Conservation (phyloP, 2,797 vertebrate genomes). For the Crenuchus spilurus region DNA sequence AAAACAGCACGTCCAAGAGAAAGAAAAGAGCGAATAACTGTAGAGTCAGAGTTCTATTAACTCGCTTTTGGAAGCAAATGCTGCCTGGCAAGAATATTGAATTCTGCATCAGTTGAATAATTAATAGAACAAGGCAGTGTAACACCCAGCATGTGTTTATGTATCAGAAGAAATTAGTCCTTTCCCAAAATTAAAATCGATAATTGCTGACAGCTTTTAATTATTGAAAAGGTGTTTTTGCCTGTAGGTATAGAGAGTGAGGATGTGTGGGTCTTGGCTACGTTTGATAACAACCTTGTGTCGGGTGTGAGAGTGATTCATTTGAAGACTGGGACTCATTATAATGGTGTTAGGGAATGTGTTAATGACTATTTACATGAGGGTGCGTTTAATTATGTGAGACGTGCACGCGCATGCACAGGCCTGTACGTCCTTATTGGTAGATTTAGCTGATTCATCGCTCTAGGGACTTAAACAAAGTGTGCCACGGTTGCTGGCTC, state of each 20-base stretch:
- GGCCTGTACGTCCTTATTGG: neutral
- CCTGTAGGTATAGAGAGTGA: constrained; percentile 11
- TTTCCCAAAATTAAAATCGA: constrained; percentile 45
- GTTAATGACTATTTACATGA: constrained; percentile 45
- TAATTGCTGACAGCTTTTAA: constrained; percentile 49
- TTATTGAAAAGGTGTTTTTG: constrained; percentile 37
- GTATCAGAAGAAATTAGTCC: constrained; percentile 36
- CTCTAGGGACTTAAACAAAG: constrained; percentile 6
- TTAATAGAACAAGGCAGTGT: constrained; percentile 46
- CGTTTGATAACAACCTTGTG: constrained; percentile 7
- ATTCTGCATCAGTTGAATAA: constrained; percentile 43
- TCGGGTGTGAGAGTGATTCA: constrained; percentile 21
- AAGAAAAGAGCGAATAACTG: constrained; percentile 16
- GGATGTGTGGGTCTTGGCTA: constrained; percentile 16
- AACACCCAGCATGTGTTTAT: constrained; percentile 46
- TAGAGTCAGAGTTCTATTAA: constrained; percentile 47
- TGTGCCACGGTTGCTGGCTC: neutral
- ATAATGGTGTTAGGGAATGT: constrained; percentile 25
- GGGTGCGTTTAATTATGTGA: constrained; percentile 31
- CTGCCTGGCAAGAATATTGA: constrained; percentile 50
- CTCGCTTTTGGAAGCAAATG: constrained; percentile 40
- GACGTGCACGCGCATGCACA: constrained; percentile 1
- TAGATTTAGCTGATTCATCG: constrained; percentile 31
- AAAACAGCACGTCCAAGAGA: constrained; percentile 13
- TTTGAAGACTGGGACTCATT: constrained; percentile 26